Percentiles rank a stretch among this genome's conserved stretches.
Evolutionary conservation across 1,140 invertebrate species (phyloP).

Genomic region (Ceratina australensis): DNA sequence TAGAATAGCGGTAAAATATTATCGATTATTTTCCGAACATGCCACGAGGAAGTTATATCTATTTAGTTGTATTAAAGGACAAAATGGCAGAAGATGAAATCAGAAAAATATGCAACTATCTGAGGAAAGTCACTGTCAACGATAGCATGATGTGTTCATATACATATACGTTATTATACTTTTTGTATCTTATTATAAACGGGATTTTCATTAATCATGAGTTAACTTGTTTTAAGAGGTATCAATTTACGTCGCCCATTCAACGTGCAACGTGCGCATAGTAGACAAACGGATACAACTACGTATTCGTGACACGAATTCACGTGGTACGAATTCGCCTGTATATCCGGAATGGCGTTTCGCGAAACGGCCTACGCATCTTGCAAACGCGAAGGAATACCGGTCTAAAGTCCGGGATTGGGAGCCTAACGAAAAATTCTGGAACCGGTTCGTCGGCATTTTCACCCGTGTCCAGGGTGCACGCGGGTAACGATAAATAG

Average conservation of each 20-base stretch:
- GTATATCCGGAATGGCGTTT: conserved; percentile 15
- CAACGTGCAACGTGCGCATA: background rate
- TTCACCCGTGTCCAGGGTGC: conserved; percentile 36
- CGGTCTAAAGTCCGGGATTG: conserved; percentile 60
- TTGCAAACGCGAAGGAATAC: conserved; percentile 45
- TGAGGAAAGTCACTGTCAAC: no score
- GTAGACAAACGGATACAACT: conserved; percentile 2
- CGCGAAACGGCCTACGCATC: conserved; percentile 48
- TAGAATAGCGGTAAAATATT: no score
- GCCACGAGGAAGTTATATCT: no score
- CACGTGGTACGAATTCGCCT: conserved; percentile 14
- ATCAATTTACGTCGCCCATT: background rate
- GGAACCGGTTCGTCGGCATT: conserved; percentile 62
- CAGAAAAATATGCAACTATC: no score
- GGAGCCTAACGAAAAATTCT: conserved; percentile 54
- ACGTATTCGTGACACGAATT: conserved; percentile 20
- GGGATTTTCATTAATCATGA: background rate
- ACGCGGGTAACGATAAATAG: conserved; percentile 24
- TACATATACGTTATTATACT: no score
- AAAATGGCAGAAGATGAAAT: no score
- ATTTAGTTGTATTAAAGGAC: no score
- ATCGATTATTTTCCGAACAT: no score
- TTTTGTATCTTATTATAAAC: background rate
- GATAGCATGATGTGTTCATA: no score
- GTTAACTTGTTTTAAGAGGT: background rate